Conservation (phyloP, 2,888 invertebrate genomes). For the Epirrhoe alternata region DNA sequence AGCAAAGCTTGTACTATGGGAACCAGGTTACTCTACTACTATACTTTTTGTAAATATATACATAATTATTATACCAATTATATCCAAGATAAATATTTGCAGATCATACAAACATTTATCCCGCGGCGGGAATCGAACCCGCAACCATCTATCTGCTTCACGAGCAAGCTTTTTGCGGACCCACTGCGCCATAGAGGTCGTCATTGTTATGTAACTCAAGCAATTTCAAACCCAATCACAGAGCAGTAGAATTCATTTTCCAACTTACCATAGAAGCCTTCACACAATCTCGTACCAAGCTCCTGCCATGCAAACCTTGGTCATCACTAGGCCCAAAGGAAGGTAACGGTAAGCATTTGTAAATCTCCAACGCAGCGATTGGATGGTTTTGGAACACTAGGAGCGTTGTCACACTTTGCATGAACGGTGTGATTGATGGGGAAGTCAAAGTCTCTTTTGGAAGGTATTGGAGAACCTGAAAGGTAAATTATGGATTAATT, state of each 20-base stretch:
- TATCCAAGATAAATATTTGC: too few relatives aligned
- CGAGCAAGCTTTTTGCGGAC: too few relatives aligned
- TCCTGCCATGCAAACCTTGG: conserved; percentile 81
- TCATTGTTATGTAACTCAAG: too few relatives aligned
- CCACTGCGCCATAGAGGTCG: too few relatives aligned
- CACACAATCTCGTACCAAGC: conserved; percentile 85
- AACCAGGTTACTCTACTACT: too few relatives aligned
- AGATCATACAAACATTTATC: too few relatives aligned
- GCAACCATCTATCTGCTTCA: too few relatives aligned
- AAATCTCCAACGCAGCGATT: conserved; percentile 79
- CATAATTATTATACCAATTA: too few relatives aligned
- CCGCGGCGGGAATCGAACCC: too few relatives aligned
- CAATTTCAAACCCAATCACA: not conserved
- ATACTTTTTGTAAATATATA: too few relatives aligned
- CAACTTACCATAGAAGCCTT: conserved; percentile 77
- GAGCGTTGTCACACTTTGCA: conserved; percentile 80
- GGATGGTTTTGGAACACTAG: conserved; percentile 81
- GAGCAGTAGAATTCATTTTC: not conserved
- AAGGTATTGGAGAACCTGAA: conserved; percentile 68
- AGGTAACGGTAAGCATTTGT: conserved; percentile 75
- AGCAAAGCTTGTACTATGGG: too few relatives aligned
- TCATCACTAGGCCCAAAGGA: conserved; percentile 81
- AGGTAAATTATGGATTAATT: conserved; percentile 25
- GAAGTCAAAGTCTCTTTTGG: conserved; percentile 59
- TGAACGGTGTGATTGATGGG: conserved; percentile 75